Conservation (phyloP, 2,888 invertebrate species). For the Toxonevra muliebris region DNA sequence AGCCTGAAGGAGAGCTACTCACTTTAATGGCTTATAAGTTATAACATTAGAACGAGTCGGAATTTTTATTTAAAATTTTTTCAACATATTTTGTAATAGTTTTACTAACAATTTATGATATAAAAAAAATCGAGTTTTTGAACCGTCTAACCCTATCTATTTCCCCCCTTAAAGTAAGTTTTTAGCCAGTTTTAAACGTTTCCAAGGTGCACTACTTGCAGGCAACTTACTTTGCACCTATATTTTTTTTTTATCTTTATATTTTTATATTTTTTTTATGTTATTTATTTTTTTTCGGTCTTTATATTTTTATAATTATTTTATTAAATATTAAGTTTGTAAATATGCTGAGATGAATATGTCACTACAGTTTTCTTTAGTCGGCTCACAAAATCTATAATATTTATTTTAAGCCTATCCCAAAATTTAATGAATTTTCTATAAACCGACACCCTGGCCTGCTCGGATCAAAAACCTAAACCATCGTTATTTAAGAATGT, state of each 20-base stretch:
- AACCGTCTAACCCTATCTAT: too few species aligned
- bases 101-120: too few species aligned
- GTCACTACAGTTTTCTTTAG: background rate
- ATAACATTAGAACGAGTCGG: too few species aligned
- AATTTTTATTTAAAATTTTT: too few species aligned
- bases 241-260: background rate
- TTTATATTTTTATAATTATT: background rate
- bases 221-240: background rate
- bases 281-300: background rate
- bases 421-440: slow-evolving; percentile 15
- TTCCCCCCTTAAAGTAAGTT: background rate
- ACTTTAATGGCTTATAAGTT: too few species aligned
- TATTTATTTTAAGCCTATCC: slow-evolving; percentile 18
- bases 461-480: slow-evolving; percentile 20
- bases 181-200: background rate
- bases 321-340: background rate
- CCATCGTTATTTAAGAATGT: slow-evolving; percentile 14
- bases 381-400: background rate
- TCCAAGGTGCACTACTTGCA: background rate
- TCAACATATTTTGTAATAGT: too few species aligned
- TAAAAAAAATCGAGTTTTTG: too few species aligned
- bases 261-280: background rate
- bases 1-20: too few species aligned
- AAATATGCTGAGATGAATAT: slow-evolving; percentile 5
- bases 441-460: slow-evolving; percentile 7